Conservation (phyloP, 2,113 vertebrate genomes). For the Cygnus buccinator region DNA sequence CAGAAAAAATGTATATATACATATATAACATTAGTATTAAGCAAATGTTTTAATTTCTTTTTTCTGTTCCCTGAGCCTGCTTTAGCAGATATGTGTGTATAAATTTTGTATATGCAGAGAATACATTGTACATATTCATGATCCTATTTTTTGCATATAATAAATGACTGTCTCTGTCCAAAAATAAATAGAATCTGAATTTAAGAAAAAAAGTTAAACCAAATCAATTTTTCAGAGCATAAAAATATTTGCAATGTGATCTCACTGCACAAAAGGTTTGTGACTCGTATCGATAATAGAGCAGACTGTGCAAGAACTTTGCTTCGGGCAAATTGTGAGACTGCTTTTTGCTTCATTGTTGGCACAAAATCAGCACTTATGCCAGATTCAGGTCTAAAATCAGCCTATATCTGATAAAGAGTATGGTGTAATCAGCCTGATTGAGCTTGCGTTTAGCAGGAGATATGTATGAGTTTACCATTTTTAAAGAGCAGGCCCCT, state of each 20-base stretch:
- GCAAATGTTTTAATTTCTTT: slow-evolving; percentile 11
- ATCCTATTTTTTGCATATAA: background rate
- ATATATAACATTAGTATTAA: background rate
- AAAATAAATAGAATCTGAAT: slow-evolving; percentile 26
- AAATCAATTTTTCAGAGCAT: slow-evolving; percentile 17
- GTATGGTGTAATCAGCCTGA: background rate
- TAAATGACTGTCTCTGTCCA: background rate
- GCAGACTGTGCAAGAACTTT: background rate
- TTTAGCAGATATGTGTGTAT: background rate
- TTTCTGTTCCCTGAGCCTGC: background rate
- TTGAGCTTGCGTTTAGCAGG: background rate
- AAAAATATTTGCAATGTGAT: slow-evolving; percentile 10
- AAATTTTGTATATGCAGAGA: background rate
- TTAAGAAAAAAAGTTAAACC: slow-evolving; percentile 42
- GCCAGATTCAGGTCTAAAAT: background rate
- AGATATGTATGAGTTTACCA: background rate
- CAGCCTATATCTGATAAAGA: background rate
- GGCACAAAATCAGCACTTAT: background rate
- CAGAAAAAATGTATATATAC: background rate
- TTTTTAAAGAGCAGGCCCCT: background rate
- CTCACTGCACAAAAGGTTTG: background rate
- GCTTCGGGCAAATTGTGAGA: background rate
- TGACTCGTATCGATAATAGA: background rate
- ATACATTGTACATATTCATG: background rate
- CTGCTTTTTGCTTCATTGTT: background rate